Percentiles rank a stretch among this genome's conserved stretches.
These are phyloP conservation scores for Deroptyus accipitrinus DNA, from an alignment of 2,113 vertebrate species.

Conservation along the genomic window DNA sequence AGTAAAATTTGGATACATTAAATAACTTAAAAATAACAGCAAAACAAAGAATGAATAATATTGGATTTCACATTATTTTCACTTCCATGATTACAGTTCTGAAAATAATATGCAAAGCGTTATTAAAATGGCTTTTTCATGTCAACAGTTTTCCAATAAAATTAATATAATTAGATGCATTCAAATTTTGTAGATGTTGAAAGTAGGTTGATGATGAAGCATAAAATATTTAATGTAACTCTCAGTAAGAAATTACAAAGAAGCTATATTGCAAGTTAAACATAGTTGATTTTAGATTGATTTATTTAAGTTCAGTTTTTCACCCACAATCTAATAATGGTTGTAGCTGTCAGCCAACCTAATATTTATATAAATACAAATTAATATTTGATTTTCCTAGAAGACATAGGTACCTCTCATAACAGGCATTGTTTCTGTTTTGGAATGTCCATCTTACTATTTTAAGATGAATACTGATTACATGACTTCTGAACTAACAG, in stretches of 20 bases:
- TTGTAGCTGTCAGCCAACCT: neutral
- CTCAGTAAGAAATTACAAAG: conserved; percentile 10
- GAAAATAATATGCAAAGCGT: conserved; percentile 1
- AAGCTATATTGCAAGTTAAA: conserved; percentile 11
- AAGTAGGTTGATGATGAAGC: conserved; percentile 15
- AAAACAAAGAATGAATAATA: conserved; percentile 15
- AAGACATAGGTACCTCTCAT: neutral
- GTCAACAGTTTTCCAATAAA: conserved; percentile 34
- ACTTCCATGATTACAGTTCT: neutral
- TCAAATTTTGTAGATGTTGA: conserved; percentile 30
- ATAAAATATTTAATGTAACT: conserved; percentile 46
- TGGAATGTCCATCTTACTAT: neutral
- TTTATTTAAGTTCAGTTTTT: conserved; percentile 44
- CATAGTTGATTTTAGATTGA: neutral
- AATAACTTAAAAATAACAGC: conserved; percentile 31
- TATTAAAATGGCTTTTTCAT: conserved; percentile 30
- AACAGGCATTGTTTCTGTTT: neutral
- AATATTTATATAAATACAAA: neutral
- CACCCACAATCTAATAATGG: neutral
- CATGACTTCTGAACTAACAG: neutral
- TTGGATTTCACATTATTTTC: conserved; percentile 44
- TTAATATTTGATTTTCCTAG: neutral
- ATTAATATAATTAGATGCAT: conserved; percentile 41
- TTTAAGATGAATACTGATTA: neutral
- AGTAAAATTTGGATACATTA: neutral